Conservation (phyloP, 2,888 invertebrate species). For the Blastobasis adustella region DNA sequence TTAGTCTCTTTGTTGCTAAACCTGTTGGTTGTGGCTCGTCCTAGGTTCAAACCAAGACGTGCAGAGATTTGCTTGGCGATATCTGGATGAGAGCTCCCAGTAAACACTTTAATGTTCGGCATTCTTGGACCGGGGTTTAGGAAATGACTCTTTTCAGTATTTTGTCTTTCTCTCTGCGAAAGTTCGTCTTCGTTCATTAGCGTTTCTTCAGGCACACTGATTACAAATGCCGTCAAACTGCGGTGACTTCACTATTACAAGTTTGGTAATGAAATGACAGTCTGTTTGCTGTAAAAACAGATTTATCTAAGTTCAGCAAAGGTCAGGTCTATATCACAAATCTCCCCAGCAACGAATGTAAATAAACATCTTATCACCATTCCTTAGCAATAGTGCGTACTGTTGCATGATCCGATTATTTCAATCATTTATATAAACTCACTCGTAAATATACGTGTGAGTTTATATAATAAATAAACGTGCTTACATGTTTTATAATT, state of each 20-base stretch:
- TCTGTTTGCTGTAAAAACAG: slow-evolving; percentile 39
- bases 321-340: slow-evolving; percentile 41
- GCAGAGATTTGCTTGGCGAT: slow-evolving; percentile 96
- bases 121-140: slow-evolving; percentile 75
- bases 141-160: slow-evolving; percentile 27
- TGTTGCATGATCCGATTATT: no score
- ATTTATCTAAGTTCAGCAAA: slow-evolving; percentile 57
- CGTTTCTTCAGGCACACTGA: slow-evolving; percentile 4
- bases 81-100: slow-evolving; percentile 97
- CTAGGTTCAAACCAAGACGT: slow-evolving; percentile 93
- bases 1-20: slow-evolving; percentile 99
- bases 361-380: no score
- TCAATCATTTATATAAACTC: no score
- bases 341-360: slow-evolving; percentile 35
- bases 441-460: no score
- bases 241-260: slow-evolving; percentile 33
- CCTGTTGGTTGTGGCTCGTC: slow-evolving; percentile 98
- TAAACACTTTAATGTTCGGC: slow-evolving; percentile 99
- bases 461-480: no score
- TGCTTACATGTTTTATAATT: no score
- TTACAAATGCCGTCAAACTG: slow-evolving; percentile 10
- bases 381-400: no score
- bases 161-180: slow-evolving; percentile 16
- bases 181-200: slow-evolving; percentile 39
- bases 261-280: slow-evolving; percentile 37